Evolutionary conservation across 2,888 invertebrate species (phyloP), one percentile per base, ranked within the genome.

Genomic region (Napeogenes inachia): DNA sequence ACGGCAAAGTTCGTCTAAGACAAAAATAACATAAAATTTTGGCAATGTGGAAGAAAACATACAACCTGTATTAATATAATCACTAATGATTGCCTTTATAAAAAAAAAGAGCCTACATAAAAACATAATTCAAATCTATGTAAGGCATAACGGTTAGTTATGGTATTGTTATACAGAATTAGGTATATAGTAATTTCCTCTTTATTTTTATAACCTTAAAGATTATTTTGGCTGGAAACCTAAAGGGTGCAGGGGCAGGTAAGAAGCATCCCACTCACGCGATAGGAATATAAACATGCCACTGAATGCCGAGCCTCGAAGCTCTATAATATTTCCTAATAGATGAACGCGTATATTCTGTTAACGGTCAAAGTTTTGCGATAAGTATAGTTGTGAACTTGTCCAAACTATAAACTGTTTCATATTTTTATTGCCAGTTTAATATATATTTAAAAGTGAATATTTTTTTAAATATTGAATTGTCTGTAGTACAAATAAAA

Each of bases 281-380:
- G 75, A 77, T 75, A 70, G 66, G 75, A 74, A 74, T 75, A 78
- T 77, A 77, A 78, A 76, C 73, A 71, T 72, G 72, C 71, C 73
- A 75, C 71, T 71, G 71, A 68, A 71, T 67, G 69, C 68, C 70
- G 67, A 71, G 73, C 73, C 73, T 74, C 72, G 72, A 68, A 76
- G 75, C 80, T 77, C 76, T 76, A 84, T 61, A 66, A 64, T 84
- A 84, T 85, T 85, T 87, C 80, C 78, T 85, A 84, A 84, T 88
- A 87, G 84, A 84, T 79, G 82, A 81, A 85, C 80, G 81, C 81
- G 83, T 86, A 87, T 85, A 87, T 88, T 80, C 78, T 81, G 80
- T 77, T 87, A 87, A 89, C 83, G 85, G 83, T 81, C 80, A 77
- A 88, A 89, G 80, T 89, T 87, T 82, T 69, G 76, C 77, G 75